Evolutionary conservation across 2,888 invertebrate genomes (phyloP).

Genomic region (Bellardia pandia): DNA sequence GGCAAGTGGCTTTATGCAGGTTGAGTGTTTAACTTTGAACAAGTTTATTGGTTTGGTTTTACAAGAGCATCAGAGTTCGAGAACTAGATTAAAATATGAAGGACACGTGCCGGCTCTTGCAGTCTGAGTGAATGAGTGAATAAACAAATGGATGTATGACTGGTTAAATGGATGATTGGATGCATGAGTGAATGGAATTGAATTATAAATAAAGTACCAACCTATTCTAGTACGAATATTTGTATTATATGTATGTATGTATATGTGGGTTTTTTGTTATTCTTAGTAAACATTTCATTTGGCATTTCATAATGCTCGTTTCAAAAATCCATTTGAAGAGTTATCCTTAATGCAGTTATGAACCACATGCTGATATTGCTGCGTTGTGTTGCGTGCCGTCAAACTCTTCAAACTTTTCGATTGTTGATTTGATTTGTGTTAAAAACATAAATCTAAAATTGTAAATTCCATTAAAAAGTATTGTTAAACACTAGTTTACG

Average conservation of each 20-base stretch:
- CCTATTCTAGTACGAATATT: not conserved
- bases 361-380: conserved; percentile 40
- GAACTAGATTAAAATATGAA: conserved; percentile 48
- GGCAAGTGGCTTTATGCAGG: conserved; percentile 28
- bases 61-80: not conserved
- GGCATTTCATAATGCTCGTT: conserved; percentile 9
- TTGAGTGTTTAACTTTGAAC: conserved; percentile 52
- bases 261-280: not conserved
- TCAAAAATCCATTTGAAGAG: conserved; percentile 36
- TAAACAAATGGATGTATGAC: conserved; percentile 7
- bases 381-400: not conserved
- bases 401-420: conserved; percentile 24
- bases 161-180: conserved; percentile 2
- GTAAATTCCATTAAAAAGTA: conserved; percentile 23
- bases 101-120: conserved; percentile 50
- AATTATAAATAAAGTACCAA: no score
- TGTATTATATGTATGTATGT: conserved; percentile 1
- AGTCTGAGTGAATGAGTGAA: conserved; percentile 16
- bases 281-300: not conserved
- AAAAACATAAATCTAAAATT: conserved; percentile 14
- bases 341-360: conserved; percentile 50
- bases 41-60: conserved; percentile 44
- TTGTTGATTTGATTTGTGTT: conserved; percentile 18
- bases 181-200: conserved; percentile 3
- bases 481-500: conserved; percentile 1